Evolutionary conservation across 2,113 vertebrate species (phyloP), one percentile per base, ranked within the genome.

Genomic region (Chlorocebus sabaeus): DNA sequence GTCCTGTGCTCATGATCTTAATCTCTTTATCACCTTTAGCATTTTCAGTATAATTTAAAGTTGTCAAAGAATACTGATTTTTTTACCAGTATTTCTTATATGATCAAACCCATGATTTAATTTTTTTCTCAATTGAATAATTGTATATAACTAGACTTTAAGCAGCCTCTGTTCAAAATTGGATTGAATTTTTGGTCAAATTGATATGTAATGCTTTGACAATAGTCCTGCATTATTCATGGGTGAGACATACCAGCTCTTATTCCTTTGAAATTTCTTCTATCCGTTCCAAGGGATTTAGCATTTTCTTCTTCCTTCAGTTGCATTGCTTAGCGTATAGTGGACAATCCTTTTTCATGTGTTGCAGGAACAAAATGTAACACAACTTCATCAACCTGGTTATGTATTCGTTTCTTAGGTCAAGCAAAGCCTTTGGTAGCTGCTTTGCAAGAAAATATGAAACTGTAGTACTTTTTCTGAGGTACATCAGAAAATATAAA

Each of bases 301-400:
- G 38, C 32, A 48, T 35, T 48, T 89, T 83, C 45, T 86, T 25
- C 10, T 96, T 80, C 89, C 50, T 93, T 82, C 40, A 30, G 10
- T 61, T 52, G n/a, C 12, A 45, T 75, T 48, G 23, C 32, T 61
- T 86, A 22, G 25, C 38, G 50, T 73, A n/a, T 27, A 35, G 89
- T 20, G 3, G 85, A 70, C 30, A 76, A 86, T 83, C 12, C 79
- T 73, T 82, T 82, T 81, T 64, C 30, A 68, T 35, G 82, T 11
- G 85, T 68, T 78, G 92, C 89, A 87, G 82, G 73, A 97, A 79
- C 35, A 85, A 85, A 95, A 82, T 78, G 57, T 89, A 73, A 78
- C 52, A 50, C 3, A 35, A 90, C 25, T 90, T 88, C 22, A 35
- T 92, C 50, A 68, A 55, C 45, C 79, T 52, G 45, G 27, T 4